Evolutionary conservation across 2,113 vertebrate genomes (phyloP).

Genomic region (Oreochromis tanganicae): DNA sequence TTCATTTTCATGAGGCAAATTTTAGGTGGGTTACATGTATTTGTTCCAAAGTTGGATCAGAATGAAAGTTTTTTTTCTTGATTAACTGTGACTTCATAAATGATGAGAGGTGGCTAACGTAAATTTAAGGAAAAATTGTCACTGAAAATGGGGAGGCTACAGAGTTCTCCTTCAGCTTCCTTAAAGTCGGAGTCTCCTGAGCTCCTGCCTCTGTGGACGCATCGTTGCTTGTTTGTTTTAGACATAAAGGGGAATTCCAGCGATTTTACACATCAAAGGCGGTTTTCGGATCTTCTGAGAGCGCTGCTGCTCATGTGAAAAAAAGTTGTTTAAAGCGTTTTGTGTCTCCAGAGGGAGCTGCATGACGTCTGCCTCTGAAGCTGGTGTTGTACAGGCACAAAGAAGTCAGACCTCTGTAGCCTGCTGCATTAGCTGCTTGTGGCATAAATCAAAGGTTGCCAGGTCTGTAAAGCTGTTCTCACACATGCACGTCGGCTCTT

Average conservation of each 20-base stretch:
- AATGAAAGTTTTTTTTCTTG: not conserved
- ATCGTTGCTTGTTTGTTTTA: not conserved
- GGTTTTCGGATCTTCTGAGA: not conserved
- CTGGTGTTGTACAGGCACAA: not conserved
- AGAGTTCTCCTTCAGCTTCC: not conserved
- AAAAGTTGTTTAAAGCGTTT: not conserved
- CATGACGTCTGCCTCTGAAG: not conserved
- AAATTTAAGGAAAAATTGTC: not conserved
- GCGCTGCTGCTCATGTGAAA: not conserved
- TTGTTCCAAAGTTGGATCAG: not conserved
- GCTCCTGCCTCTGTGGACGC: not conserved
- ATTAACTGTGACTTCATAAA: not conserved
- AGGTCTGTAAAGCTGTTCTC: not conserved
- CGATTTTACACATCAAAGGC: not conserved
- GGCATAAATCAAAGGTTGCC: not conserved
- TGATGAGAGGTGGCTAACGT: accelerated
- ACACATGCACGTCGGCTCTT: accelerated
- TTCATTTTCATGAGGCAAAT: too few species aligned
- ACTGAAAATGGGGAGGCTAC: not conserved
- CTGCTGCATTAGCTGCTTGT: not conserved
- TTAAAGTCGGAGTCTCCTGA: not conserved
- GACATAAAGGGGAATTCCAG: not conserved
- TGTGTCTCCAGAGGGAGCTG: not conserved
- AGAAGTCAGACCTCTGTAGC: not conserved
- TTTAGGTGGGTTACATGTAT: too few species aligned